phyloP scores from a whole-genome alignment of 2,797 vertebrate genomes.

The Synaphobranchus kaupii region DNA sequence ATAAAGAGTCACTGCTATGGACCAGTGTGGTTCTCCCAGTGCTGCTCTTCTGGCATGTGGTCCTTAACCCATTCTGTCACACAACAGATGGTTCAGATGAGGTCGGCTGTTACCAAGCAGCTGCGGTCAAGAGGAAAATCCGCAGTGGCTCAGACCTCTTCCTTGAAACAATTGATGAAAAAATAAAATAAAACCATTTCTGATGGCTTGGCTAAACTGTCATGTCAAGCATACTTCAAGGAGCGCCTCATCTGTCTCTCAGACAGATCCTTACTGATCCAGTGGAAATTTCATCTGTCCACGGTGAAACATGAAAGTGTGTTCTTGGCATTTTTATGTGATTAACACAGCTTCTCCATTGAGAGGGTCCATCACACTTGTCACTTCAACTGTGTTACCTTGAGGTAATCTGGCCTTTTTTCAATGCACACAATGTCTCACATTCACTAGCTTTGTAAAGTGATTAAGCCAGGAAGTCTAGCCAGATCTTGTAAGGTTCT shows the following conservation, averaged over 20 bases:
- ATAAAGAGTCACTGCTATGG: background rate
- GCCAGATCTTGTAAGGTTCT: background rate
- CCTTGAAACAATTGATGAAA: background rate
- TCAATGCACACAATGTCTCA: conserved; percentile 42
- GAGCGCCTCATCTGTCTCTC: background rate
- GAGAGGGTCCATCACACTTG: conserved; percentile 70
- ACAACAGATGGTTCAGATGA: background rate
- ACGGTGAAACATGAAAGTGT: conserved; percentile 56
- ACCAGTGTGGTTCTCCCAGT: background rate
- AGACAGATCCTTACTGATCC: background rate
- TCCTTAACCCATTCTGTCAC: conserved; percentile 14
- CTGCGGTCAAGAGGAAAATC: background rate
- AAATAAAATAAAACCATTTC: background rate
- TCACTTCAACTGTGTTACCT: conserved; percentile 63
- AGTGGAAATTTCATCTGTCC: background rate
- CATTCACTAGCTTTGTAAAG: background rate
- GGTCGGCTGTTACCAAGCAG: background rate
- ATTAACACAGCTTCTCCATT: conserved; percentile 74
- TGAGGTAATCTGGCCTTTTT: conserved; percentile 62
- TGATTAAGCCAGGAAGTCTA: no score
- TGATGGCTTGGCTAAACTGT: background rate
- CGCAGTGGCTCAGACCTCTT: background rate
- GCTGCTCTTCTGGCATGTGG: background rate
- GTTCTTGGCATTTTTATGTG: conserved; percentile 60
- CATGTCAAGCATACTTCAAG: background rate